Conservation (phyloP, 1,140 invertebrate species). For the Drosophila pandora region DNA sequence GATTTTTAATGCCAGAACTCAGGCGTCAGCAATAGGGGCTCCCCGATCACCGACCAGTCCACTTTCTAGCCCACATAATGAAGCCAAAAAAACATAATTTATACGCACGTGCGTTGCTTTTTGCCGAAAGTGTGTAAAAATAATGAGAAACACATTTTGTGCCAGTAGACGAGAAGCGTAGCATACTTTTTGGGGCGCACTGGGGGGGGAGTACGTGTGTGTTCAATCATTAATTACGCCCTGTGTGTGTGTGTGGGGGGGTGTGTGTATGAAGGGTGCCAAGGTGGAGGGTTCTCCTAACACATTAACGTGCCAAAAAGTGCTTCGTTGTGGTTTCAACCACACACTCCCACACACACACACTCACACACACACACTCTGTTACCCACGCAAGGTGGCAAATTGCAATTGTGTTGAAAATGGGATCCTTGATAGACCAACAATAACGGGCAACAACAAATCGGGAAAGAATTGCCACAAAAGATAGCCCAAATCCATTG, state of each 20-base stretch:
- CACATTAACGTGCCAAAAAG: constrained; percentile 79
- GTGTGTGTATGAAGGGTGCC: constrained; percentile 13
- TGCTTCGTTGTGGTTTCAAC: constrained; percentile 73
- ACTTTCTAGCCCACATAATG: constrained; percentile 47
- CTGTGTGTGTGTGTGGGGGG: constrained; percentile 5
- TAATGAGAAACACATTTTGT: constrained; percentile 79
- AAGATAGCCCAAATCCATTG: constrained; percentile 4
- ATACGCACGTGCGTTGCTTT: constrained; percentile 56
- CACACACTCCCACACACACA: constrained; percentile 3
- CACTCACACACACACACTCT: not conserved
- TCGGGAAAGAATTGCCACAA: constrained; percentile 37
- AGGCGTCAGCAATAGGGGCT: constrained; percentile 23
- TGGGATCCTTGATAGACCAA: constrained; percentile 69
- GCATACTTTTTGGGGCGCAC: constrained; percentile 58
- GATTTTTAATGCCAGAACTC: constrained; percentile 73
- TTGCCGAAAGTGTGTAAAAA: constrained; percentile 52
- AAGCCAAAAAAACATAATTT: constrained; percentile 75
- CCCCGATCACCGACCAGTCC: not conserved
- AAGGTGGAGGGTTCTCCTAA: constrained; percentile 13
- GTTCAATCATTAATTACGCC: constrained; percentile 74
- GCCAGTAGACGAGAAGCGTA: constrained; percentile 60
- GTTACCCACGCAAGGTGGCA: constrained; percentile 1
- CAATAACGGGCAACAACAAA: constrained; percentile 31
- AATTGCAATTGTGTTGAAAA: constrained; percentile 68
- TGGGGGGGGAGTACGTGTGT: constrained; percentile 21